A percentile compares a stretch with the other conserved stretches of the same genome.
Evolutionary conservation across 2,888 invertebrate genomes (phyloP).

Genomic region (Euplagia quadripunctaria): DNA sequence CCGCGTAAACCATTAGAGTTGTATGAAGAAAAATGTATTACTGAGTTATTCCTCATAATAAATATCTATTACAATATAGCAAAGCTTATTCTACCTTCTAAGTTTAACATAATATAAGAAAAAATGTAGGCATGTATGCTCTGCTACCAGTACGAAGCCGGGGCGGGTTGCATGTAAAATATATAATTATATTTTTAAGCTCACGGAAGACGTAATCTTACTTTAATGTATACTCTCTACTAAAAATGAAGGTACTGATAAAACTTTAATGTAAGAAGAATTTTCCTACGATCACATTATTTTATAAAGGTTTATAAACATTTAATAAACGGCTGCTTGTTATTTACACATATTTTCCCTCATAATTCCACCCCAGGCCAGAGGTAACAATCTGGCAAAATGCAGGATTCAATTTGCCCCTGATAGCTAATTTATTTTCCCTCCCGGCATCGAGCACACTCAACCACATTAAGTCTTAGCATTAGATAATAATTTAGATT

Average conservation of each 20-base stretch:
- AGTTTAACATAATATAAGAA: too few species aligned
- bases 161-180: too few species aligned
- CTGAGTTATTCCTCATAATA: too few species aligned
- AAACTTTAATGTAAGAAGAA: background rate
- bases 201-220: background rate
- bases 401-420: conserved; percentile 78
- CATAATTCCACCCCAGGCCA: conserved; percentile 62
- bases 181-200: too few species aligned
- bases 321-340: conserved; percentile 21
- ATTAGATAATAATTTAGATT: conserved; percentile 29
- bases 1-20: too few species aligned
- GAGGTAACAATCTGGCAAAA: conserved; percentile 74
- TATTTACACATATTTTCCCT: conserved; percentile 54
- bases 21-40: too few species aligned
- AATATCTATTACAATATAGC: too few species aligned
- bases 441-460: conserved; percentile 60
- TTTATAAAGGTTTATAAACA: conserved; percentile 15
- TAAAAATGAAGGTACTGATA: background rate
- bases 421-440: conserved; percentile 85
- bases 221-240: background rate
- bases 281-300: background rate
- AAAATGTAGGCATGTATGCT: too few species aligned
- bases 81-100: too few species aligned
- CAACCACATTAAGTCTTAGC: conserved; percentile 54
- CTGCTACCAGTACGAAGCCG: too few species aligned